These are phyloP conservation scores for Hassar affinis DNA, from an alignment of 2,113 vertebrate species.

Conservation along the genomic window DNA sequence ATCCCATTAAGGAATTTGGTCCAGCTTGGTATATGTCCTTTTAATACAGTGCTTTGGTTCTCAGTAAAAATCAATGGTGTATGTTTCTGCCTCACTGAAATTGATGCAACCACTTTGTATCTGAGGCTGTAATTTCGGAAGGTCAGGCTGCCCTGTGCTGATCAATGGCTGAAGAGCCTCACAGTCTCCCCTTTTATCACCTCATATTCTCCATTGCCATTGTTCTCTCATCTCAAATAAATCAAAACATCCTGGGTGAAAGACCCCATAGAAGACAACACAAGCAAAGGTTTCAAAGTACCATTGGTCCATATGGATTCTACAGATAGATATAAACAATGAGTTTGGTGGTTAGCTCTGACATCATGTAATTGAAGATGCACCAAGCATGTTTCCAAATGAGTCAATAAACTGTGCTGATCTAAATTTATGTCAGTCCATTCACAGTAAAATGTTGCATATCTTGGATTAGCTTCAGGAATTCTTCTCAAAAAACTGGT, in stretches of 20 bases:
- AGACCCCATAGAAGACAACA: background rate
- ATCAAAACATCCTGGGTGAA: constrained; percentile 13
- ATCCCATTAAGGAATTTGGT: constrained; percentile 17
- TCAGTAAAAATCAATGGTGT: constrained; percentile 43
- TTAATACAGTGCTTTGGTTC: constrained; percentile 28
- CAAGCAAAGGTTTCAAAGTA: background rate
- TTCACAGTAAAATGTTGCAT: background rate
- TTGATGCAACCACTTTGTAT: constrained; percentile 59
- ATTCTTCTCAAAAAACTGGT: background rate
- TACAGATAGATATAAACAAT: background rate
- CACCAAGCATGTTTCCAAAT: background rate
- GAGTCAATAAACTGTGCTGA: background rate
- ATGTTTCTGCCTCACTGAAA: constrained; percentile 37
- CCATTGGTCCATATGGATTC: background rate
- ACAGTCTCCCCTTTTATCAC: constrained; percentile 41
- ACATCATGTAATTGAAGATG: background rate
- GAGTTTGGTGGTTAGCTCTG: background rate
- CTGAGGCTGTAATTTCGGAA: constrained; percentile 56
- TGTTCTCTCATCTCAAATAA: constrained; percentile 15
- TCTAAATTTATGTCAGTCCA: background rate
- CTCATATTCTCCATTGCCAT: constrained; percentile 27
- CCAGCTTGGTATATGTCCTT: constrained; percentile 21
- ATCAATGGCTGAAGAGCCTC: constrained; percentile 66
- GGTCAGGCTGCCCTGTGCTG: constrained; percentile 56
- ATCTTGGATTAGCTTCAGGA: background rate